These are phyloP conservation scores for Oasisia sp. DNA, from an alignment of 2,888 invertebrate genomes.

Conservation along the genomic window DNA sequence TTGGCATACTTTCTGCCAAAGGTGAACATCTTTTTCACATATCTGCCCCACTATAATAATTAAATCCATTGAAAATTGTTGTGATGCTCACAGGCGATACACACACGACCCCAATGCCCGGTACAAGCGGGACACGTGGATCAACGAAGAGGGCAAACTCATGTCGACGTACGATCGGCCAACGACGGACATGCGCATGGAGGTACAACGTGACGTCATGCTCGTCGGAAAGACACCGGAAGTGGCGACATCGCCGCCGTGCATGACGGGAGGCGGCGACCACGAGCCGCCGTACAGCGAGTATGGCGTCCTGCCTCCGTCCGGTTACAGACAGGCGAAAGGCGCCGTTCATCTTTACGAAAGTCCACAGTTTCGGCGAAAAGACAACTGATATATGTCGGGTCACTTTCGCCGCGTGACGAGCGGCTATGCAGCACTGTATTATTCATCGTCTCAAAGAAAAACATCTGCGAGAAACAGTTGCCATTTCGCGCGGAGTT, in stretches of 20 bases:
- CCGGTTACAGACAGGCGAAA: not conserved
- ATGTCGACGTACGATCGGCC: constrained; percentile 13
- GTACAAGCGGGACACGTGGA: constrained; percentile 9
- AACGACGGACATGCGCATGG: not conserved
- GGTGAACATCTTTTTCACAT: too few species aligned
- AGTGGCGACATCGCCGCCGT: not conserved
- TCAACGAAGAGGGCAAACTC: not conserved
- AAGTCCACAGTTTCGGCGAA: not conserved
- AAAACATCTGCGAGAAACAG: not conserved
- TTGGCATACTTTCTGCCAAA: too few species aligned
- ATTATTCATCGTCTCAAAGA: not conserved
- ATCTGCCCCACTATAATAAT: too few species aligned
- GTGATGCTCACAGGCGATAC: not conserved
- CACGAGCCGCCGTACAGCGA: not conserved
- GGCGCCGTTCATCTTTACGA: not conserved
- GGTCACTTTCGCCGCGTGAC: not conserved
- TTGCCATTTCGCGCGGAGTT: not conserved
- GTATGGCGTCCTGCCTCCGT: constrained; percentile 1
- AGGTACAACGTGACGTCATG: not conserved
- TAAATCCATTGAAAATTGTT: not conserved
- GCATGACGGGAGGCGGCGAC: not conserved
- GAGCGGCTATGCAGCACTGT: not conserved
- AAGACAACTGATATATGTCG: not conserved
- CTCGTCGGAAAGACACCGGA: constrained; percentile 5
- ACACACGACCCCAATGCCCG: not conserved